Conservation (phyloP, 2,888 invertebrate genomes). For the Sisyra terminalis region DNA sequence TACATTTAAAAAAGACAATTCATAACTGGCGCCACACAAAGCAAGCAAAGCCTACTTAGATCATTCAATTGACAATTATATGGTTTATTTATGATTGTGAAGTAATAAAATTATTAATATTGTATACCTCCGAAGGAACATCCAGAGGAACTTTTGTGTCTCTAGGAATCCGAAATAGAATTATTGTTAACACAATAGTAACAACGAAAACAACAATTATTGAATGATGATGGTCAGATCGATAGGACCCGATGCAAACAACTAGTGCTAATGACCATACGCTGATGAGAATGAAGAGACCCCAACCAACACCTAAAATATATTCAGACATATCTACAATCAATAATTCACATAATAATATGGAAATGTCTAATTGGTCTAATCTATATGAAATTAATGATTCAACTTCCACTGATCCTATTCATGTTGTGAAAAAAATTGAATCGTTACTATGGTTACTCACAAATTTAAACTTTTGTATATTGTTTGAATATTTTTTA, state of each 20-base stretch:
- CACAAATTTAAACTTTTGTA: too few species aligned
- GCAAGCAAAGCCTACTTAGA: too few species aligned
- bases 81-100: too few species aligned
- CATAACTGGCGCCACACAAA: too few species aligned
- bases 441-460: too few species aligned
- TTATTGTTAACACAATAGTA: conserved; percentile 36
- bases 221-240: conserved; percentile 46
- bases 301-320: conserved; percentile 34
- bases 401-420: too few species aligned
- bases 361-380: too few species aligned
- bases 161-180: conserved; percentile 39
- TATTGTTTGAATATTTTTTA: too few species aligned
- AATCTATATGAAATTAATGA: too few species aligned
- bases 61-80: too few species aligned
- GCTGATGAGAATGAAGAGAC: conserved; percentile 44
- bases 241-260: conserved; percentile 44
- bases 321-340: conserved; percentile 18
- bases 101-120: background rate
- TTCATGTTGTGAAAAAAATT: too few species aligned
- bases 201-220: conserved; percentile 34
- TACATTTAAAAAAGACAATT: too few species aligned
- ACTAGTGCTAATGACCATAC: conserved; percentile 46
- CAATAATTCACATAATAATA: conserved; percentile 12
- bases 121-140: background rate
- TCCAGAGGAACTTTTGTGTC: conserved; percentile 12